phyloP scores from a whole-genome alignment of 2,797 vertebrate species.

The Eospalax fontanierii region DNA sequence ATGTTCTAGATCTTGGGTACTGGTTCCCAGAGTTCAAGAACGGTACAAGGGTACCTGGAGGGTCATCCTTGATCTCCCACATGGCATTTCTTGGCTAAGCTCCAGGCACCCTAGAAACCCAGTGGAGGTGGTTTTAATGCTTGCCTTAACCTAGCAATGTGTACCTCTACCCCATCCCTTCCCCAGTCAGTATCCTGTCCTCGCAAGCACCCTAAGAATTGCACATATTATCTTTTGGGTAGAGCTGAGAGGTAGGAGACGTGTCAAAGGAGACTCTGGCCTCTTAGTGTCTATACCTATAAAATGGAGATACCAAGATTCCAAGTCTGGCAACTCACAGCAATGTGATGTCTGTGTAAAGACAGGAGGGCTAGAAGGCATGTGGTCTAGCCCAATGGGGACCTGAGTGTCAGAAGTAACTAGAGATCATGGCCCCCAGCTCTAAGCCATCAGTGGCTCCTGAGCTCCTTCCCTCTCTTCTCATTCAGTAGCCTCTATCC shows the following conservation, averaged over 20 bases:
- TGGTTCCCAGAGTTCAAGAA: constrained; percentile 31
- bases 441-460: not conserved
- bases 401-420: not conserved
- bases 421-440: not conserved
- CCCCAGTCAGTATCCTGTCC: not conserved
- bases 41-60: not conserved
- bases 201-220: not conserved
- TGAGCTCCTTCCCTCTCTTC: not conserved
- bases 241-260: not conserved
- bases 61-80: not conserved
- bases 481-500: not conserved
- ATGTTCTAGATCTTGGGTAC: constrained; percentile 19
- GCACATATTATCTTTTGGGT: not conserved
- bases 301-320: not conserved
- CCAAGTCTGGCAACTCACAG: not conserved
- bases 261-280: not conserved
- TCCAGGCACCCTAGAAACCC: not conserved
- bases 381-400: not conserved
- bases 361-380: not conserved
- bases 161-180: not conserved
- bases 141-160: not conserved
- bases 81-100: constrained; percentile 8
- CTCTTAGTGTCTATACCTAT: constrained; percentile 5
- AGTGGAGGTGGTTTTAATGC: not conserved
- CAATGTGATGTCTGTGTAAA: not conserved